Evolutionary conservation across 2,888 invertebrate genomes (phyloP).

Genomic region (Melanchra persicariae): DNA sequence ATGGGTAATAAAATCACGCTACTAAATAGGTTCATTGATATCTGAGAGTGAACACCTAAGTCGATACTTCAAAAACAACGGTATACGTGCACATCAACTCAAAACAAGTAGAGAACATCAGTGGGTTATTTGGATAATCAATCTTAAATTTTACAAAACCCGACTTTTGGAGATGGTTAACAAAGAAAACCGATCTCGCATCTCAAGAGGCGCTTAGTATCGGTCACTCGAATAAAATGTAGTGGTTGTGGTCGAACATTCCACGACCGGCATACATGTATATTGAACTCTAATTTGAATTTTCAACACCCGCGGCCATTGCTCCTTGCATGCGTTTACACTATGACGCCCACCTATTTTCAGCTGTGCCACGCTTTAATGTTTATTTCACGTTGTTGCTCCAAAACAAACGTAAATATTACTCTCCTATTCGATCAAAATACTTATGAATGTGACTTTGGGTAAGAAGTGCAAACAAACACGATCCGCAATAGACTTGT

Average conservation of each 20-base stretch:
- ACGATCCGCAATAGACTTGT: slow-evolving; percentile 54
- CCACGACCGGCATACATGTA: slow-evolving; percentile 57
- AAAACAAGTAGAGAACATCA: not conserved
- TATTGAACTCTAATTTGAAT: slow-evolving; percentile 72
- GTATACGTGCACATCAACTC: not conserved
- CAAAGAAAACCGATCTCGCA: slow-evolving; percentile 7
- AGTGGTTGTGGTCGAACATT: slow-evolving; percentile 47
- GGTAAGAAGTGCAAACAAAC: slow-evolving; percentile 70
- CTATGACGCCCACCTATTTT: slow-evolving; percentile 86
- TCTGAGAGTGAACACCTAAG: not conserved
- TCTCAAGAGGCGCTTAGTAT: slow-evolving; percentile 25
- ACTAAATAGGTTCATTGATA: slow-evolving; percentile 23
- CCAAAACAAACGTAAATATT: slow-evolving; percentile 68
- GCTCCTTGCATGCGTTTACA: slow-evolving; percentile 79
- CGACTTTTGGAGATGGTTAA: not conserved
- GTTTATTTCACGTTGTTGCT: slow-evolving; percentile 75
- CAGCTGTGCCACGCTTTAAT: slow-evolving; percentile 79
- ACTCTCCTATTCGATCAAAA: slow-evolving; percentile 66
- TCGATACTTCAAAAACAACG: not conserved
- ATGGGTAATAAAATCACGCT: slow-evolving; percentile 4
- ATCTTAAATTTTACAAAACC: not conserved
- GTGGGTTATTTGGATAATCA: not conserved
- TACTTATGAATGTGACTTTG: slow-evolving; percentile 76
- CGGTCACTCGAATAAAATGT: slow-evolving; percentile 49
- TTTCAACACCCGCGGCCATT: slow-evolving; percentile 78